A percentile compares a stretch with the other conserved stretches of the same genome.
Evolutionary conservation across 2,888 invertebrate genomes (phyloP).

Genomic region (Campopleginae sp.): DNA sequence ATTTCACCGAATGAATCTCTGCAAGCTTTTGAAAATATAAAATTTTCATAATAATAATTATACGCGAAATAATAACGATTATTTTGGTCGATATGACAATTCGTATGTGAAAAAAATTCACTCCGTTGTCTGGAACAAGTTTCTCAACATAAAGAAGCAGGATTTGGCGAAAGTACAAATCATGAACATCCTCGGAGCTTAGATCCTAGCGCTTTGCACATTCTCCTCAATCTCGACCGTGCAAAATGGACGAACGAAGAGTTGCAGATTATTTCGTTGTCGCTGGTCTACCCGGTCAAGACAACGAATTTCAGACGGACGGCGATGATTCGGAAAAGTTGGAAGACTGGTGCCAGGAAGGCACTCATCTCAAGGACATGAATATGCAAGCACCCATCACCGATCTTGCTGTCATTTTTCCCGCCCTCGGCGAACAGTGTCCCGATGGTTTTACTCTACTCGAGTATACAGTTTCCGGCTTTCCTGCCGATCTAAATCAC

Average conservation of each 20-base stretch:
- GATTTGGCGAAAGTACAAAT: background rate
- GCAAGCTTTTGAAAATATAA: background rate
- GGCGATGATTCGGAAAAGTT: conserved; percentile 88
- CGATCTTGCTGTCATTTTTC: conserved; percentile 96
- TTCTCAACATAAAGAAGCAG: background rate
- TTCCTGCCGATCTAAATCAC: conserved; percentile 98
- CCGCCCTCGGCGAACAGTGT: conserved; percentile 93
- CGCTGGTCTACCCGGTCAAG: conserved; percentile 92
- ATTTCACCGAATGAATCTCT: background rate
- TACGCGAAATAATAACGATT: background rate
- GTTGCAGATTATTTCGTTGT: conserved; percentile 99
- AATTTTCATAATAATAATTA: background rate
- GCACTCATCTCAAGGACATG: conserved; percentile 91
- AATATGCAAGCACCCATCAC: conserved; percentile 96
- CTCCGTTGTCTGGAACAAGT: background rate
- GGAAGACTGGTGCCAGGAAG: conserved; percentile 85
- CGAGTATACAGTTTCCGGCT: conserved; percentile 93
- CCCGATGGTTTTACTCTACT: conserved; percentile 92
- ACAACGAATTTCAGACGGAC: conserved; percentile 87
- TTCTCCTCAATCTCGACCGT: background rate
- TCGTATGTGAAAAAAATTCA: background rate
- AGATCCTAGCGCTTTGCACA: background rate
- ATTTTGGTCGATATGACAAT: background rate
- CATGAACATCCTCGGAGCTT: background rate
- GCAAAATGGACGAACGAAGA: conserved; percentile 91